These are phyloP conservation scores for Agrotis puta DNA, from an alignment of 2,888 invertebrate species.

Conservation along the genomic window DNA sequence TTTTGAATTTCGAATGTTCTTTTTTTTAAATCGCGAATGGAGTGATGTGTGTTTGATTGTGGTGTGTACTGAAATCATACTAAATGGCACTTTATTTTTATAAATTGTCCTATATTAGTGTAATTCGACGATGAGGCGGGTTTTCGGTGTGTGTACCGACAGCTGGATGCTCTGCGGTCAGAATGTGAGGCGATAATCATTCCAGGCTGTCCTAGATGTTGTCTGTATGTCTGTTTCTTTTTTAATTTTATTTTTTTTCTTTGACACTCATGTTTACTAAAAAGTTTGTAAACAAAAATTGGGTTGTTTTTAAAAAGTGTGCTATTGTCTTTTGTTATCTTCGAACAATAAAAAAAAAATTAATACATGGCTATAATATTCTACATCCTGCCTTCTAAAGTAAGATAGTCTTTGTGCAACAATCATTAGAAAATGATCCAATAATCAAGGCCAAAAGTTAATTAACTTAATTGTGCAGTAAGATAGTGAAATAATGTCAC, in stretches of 20 bases:
- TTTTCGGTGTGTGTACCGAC: slow-evolving; percentile 90
- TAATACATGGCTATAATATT: no score
- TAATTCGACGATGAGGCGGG: slow-evolving; percentile 85
- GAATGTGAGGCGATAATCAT: slow-evolving; percentile 87
- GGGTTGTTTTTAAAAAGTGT: slow-evolving; percentile 2
- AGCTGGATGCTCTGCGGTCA: slow-evolving; percentile 89
- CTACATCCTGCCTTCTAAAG: no score
- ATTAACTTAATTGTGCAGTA: slow-evolving; percentile 1
- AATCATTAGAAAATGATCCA: slow-evolving; percentile 1
- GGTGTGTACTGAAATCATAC: slow-evolving; percentile 46
- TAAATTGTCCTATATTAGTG: slow-evolving; percentile 71
- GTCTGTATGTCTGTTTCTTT: slow-evolving; percentile 87
- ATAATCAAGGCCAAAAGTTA: not conserved
- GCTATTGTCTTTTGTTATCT: slow-evolving; percentile 6
- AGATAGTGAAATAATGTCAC: not conserved
- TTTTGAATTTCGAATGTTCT: slow-evolving; percentile 43
- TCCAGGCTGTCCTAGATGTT: slow-evolving; percentile 86
- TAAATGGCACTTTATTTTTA: slow-evolving; percentile 77
- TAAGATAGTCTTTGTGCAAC: not conserved
- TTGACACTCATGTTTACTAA: slow-evolving; percentile 55
- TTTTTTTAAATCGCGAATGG: slow-evolving; percentile 8
- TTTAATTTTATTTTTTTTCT: slow-evolving; percentile 71
- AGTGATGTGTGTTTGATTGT: slow-evolving; percentile 30
- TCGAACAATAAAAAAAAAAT: no score
- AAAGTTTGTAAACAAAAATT: not conserved